phyloP scores from a whole-genome alignment of 1,140 invertebrate species.

The Drosophila orosa region DNA sequence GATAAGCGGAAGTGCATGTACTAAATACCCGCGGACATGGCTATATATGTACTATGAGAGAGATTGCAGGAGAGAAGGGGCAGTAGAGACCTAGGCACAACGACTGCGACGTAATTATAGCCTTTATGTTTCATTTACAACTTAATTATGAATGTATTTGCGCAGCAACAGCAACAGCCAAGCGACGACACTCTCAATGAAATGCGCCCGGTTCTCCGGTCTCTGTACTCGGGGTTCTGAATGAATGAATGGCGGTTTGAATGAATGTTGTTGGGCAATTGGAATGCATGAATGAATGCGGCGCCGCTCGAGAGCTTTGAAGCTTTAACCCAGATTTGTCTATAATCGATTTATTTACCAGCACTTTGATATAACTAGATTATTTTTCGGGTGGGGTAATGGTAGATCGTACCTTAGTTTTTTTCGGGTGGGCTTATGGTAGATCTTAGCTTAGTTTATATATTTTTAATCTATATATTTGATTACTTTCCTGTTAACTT shows the following conservation, averaged over 20 bases:
- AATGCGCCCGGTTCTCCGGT: constrained; percentile 15
- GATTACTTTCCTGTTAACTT: too few relatives aligned
- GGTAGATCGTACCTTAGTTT: too few relatives aligned
- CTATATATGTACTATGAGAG: constrained; percentile 11
- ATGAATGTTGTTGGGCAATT: constrained; percentile 54
- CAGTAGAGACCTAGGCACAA: constrained; percentile 49
- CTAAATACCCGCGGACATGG: constrained; percentile 39
- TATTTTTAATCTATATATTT: background rate
- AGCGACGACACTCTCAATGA: constrained; percentile 30
- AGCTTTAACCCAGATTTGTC: constrained; percentile 32
- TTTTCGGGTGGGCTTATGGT: background rate
- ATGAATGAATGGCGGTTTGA: constrained; percentile 37
- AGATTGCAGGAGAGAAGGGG: constrained; percentile 19
- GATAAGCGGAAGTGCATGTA: constrained; percentile 74
- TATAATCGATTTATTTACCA: constrained; percentile 8
- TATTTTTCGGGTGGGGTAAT: background rate
- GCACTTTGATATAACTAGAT: constrained; percentile 7
- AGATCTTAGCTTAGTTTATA: too few relatives aligned
- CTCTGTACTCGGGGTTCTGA: constrained; percentile 33
- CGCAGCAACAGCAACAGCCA: constrained; percentile 59
- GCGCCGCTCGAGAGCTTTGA: constrained; percentile 12
- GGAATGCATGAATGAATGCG: constrained; percentile 54
- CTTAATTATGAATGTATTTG: constrained; percentile 77
- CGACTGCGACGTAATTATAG: constrained; percentile 65
- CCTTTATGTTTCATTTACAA: constrained; percentile 75